Percentiles rank a stretch among this genome's conserved stretches.
phyloP scores from a whole-genome alignment of 2,113 vertebrate genomes.

The Chloropsis hardwickii region DNA sequence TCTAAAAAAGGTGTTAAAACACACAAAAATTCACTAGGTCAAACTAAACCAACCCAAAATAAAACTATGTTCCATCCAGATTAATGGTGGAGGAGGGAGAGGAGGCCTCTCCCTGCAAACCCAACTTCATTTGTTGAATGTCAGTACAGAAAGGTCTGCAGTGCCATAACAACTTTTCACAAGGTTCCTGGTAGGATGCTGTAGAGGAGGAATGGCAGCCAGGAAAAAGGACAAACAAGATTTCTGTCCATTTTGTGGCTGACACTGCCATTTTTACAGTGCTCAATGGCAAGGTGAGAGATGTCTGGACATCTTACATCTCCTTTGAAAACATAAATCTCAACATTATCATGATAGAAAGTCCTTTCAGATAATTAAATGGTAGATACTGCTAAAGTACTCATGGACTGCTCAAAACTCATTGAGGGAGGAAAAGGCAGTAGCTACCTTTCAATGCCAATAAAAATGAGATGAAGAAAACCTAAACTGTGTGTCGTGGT shows the following conservation, averaged over 20 bases:
- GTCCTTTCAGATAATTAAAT: not conserved
- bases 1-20: not conserved
- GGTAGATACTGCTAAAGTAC: not conserved
- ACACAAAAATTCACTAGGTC: not conserved
- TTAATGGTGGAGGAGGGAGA: not conserved
- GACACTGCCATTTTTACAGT: not conserved
- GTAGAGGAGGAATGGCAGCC: not conserved
- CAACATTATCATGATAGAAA: not conserved
- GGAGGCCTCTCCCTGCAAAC: not conserved
- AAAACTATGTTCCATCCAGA: not conserved
- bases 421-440: not conserved
- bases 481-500: not conserved
- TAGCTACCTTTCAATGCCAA: not conserved
- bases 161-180: not conserved
- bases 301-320: not conserved
- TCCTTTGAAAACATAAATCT: not conserved
- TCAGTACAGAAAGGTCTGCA: not conserved
- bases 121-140: not conserved
- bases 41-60: not conserved
- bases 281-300: not conserved
- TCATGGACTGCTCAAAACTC: not conserved
- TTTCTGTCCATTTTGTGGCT: not conserved
- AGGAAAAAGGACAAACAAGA: not conserved
- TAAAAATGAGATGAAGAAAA: not conserved
- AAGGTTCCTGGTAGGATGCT: not conserved